Percentiles rank a stretch among this genome's conserved stretches.
phyloP scores from a whole-genome alignment of 1,140 invertebrate genomes.

The Drosophila sp. region DNA sequence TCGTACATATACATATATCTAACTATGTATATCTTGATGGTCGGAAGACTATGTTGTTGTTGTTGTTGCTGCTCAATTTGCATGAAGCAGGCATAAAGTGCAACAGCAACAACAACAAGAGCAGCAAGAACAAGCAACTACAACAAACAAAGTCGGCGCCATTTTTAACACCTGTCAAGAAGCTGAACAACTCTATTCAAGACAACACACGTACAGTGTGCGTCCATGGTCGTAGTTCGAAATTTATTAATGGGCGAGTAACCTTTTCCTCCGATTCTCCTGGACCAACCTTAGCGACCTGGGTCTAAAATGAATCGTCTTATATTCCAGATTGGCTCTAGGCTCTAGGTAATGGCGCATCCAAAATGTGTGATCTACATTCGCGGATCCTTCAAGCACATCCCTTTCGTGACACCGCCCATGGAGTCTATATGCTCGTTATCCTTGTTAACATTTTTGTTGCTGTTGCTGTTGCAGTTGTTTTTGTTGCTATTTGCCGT shows the following conservation, averaged over 20 bases:
- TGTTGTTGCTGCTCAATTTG: conserved; percentile 44
- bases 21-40: neutral
- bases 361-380: no score
- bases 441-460: conserved; percentile 4
- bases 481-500: neutral
- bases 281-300: no score
- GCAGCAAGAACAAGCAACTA: conserved; percentile 26
- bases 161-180: conserved; percentile 75
- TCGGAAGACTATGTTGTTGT: conserved; percentile 14
- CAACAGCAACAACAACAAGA: conserved; percentile 36
- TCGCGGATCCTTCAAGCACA: no score
- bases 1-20: neutral
- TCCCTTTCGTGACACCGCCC: no score
- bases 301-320: no score
- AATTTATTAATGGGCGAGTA: neutral
- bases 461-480: conserved; percentile 6
- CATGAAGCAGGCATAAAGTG: conserved; percentile 58
- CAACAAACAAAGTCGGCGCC: conserved; percentile 54
- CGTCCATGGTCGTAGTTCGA: neutral
- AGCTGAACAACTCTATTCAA: conserved; percentile 52
- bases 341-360: no score
- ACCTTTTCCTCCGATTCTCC: no score
- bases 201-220: conserved; percentile 14
- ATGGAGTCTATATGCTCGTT: neutral
- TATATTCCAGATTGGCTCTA: no score